Base-by-base conservation (phyloP, 2,797 vertebrate genomes). In the Aulostomus chinensis region DNA sequence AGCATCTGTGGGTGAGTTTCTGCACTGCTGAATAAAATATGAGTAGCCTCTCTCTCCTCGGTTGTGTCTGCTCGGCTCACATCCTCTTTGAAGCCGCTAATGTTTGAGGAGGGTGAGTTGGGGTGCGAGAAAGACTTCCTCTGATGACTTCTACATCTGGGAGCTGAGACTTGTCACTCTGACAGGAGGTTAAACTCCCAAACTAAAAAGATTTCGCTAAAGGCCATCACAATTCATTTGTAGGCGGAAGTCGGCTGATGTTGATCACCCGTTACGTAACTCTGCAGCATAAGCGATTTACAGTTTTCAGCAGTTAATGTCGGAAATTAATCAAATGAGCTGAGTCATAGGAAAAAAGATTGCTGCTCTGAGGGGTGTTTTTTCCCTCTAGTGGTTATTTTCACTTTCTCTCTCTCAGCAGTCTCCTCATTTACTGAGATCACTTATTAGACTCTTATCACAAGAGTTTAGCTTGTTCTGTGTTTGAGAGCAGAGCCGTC, bases 21-120 rank as follows among this genome's bases (percentile, higher is more conserved):
- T 46, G 66, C 55, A 2, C 63, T 39, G 46, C 67, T 80, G 73
- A 72, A 70, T 82, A 72, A 78, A 74, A 80, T 59, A 71, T 73
- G 73, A 78, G 62, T 37, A 48, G 38, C 43, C 25, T 42, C 7
- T 46, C 49, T 39, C 39, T 71, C 47, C 24, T 42, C 5, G 33
- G 39, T 37, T 45, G 53, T 17, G 1, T 25, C 49, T 54, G 57
- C 36, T 50, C 36, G 17, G 10, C 60, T 54, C 37, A 15, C 37
- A 10, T 66, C 58, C 34, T 21, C 66, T 72, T 58, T 64, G 67
- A 69, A 67, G 55, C 30, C 29, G 0, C 12, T 16, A 3, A 46
- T 56, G 32, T 75, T 58, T 55, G 53, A 65, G 51, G 45, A 63
- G 29, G 34, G 30, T 33, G 21, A n/a, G 52, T 40, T 9, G 28